phyloP scores from a whole-genome alignment of 2,113 vertebrate genomes.

The Cranoglanis bouderius region DNA sequence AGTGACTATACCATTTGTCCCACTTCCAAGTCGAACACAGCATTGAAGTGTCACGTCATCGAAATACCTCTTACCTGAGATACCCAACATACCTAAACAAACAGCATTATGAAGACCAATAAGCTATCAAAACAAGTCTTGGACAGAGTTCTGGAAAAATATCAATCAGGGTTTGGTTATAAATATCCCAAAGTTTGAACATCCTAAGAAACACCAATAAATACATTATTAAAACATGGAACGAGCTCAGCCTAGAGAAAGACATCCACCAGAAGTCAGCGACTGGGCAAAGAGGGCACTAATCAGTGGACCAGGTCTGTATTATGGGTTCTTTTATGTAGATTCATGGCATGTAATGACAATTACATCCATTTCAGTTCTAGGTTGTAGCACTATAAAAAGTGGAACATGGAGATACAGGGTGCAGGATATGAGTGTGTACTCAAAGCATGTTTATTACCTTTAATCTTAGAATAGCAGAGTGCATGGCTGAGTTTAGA shows the following conservation, averaged over 20 bases:
- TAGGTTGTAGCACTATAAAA: not conserved
- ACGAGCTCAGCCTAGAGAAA: not conserved
- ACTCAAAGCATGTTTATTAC: not conserved
- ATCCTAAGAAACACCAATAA: no score
- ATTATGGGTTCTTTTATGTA: not conserved
- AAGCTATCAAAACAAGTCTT: not conserved
- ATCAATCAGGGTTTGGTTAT: not conserved
- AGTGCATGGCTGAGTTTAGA: not conserved
- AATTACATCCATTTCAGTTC: not conserved
- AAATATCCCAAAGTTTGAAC: not conserved
- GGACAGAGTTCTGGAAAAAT: not conserved
- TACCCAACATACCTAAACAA: not conserved
- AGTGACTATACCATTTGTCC: no score
- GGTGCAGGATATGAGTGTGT: not conserved
- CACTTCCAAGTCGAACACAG: no score
- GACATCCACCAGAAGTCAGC: not conserved
- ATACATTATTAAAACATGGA: not conserved
- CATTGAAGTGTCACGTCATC: no score
- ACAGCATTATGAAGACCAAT: not conserved
- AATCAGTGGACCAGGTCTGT: not conserved
- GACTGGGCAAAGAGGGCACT: not conserved
- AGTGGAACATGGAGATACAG: not conserved
- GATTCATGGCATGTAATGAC: not conserved
- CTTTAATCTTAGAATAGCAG: not conserved
- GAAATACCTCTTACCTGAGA: no score